Evolutionary conservation across 2,113 vertebrate genomes (phyloP).

Genomic region (Pleuronectes platessa): DNA sequence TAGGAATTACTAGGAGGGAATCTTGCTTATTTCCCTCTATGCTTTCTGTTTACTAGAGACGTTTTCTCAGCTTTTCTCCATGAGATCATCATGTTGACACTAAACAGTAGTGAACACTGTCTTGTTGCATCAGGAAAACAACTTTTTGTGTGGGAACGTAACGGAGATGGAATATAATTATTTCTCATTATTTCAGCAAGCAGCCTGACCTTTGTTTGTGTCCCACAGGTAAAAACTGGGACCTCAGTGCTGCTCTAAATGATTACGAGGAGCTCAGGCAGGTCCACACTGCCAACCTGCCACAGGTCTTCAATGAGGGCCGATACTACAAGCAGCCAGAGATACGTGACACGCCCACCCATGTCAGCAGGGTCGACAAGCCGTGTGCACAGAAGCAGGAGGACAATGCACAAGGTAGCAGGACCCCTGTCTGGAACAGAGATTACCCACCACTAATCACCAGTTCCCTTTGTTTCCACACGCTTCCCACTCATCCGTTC

Average conservation of each 20-base stretch:
- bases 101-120: slow-evolving; percentile 10
- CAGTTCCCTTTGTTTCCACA: background rate
- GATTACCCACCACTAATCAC: too few species aligned
- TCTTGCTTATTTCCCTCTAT: background rate
- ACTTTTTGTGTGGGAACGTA: background rate
- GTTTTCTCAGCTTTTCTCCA: background rate
- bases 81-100: slow-evolving; percentile 17
- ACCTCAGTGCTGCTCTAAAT: slow-evolving; percentile 93
- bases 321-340: slow-evolving; percentile 86
- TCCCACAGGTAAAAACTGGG: slow-evolving; percentile 96
- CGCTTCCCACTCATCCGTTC: background rate
- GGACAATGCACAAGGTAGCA: slow-evolving; percentile 83
- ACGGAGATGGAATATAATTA: too few species aligned
- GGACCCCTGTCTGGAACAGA: background rate
- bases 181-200: background rate
- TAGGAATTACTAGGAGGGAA: background rate
- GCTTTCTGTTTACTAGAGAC: background rate
- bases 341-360: slow-evolving; percentile 83
- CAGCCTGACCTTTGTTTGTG: slow-evolving; percentile 13
- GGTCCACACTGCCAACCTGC: slow-evolving; percentile 94
- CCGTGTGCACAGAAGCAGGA: slow-evolving; percentile 89
- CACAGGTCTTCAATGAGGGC: slow-evolving; percentile 94
- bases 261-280: slow-evolving; percentile 98
- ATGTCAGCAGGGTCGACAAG: slow-evolving; percentile 80
- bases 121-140: slow-evolving; percentile 15